Percentiles rank a stretch among this genome's conserved stretches.
Conservation (phyloP, 2,113 vertebrate species). For the Eurystomus gularis region DNA sequence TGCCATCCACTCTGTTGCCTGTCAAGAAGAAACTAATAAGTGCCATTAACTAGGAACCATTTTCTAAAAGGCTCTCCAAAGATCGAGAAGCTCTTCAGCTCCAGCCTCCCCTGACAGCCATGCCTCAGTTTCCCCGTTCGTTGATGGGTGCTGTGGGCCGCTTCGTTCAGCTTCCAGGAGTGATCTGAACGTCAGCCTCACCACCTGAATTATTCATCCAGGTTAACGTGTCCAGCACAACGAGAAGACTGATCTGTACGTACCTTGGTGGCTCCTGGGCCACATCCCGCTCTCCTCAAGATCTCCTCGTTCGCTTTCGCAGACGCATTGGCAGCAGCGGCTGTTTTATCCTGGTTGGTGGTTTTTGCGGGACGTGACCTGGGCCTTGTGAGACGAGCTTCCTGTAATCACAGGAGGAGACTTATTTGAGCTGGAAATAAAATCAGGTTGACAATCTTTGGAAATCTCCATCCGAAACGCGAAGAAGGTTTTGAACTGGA, state of each 20-base stretch:
- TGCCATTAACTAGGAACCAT: background rate
- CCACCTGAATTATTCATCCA: background rate
- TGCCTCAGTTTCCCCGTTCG: background rate
- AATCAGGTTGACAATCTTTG: background rate
- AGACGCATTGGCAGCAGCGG: accelerated
- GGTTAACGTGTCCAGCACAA: background rate
- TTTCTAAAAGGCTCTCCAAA: background rate
- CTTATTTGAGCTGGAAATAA: background rate
- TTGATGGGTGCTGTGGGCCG: too few relatives aligned
- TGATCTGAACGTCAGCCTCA: background rate
- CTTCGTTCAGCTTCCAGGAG: too few relatives aligned
- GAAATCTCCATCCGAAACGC: background rate
- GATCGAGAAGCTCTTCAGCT: background rate
- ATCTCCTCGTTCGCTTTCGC: background rate
- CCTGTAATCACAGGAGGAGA: background rate
- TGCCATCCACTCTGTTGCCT: background rate
- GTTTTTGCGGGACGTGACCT: background rate
- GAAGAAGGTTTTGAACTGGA: background rate
- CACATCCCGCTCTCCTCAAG: background rate
- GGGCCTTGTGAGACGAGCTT: background rate
- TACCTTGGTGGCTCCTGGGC: background rate
- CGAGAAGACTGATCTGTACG: background rate
- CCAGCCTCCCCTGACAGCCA: background rate
- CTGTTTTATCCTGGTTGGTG: background rate
- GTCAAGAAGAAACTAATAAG: background rate